These are phyloP conservation scores for Limnodromus scolopaceus DNA, from an alignment of 2,797 vertebrate species.

Conservation along the genomic window DNA sequence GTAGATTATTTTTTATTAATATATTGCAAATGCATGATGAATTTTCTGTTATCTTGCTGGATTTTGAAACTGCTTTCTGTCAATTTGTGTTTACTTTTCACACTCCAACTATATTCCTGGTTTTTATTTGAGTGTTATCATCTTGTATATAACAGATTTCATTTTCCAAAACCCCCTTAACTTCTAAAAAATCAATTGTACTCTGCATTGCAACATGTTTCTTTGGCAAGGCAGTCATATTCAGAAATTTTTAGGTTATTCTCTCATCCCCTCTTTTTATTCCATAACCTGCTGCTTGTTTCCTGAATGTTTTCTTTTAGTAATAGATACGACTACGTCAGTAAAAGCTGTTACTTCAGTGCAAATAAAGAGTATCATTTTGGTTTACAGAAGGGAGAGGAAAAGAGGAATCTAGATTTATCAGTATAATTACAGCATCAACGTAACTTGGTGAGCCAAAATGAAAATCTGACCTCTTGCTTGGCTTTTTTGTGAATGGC, in stretches of 20 bases:
- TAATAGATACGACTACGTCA: neutral
- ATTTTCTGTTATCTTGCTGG: neutral
- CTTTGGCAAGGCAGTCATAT: neutral
- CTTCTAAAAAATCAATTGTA: neutral
- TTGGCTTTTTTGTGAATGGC: neutral
- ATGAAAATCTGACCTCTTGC: neutral
- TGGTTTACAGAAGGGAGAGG: slow-evolving; percentile 1
- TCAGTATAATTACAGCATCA: neutral
- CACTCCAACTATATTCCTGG: neutral
- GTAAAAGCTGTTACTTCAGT: neutral
- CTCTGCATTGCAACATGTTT: neutral
- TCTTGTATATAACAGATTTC: neutral
- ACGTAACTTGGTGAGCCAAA: slow-evolving; percentile 1
- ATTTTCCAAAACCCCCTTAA: neutral
- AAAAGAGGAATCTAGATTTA: slow-evolving; percentile 3
- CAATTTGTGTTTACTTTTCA: neutral
- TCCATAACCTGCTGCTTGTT: slow-evolving; percentile 26
- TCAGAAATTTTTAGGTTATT: neutral
- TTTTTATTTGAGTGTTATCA: neutral
- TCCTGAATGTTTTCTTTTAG: slow-evolving; percentile 7
- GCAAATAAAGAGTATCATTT: neutral
- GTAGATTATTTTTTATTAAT: slow-evolving; percentile 42
- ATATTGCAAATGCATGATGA: slow-evolving; percentile 42
- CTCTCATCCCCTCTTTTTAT: neutral
- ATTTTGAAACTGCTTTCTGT: slow-evolving; percentile 58